Evolutionary conservation across 2,113 vertebrate genomes (phyloP).

Genomic region (Strigops habroptila): DNA sequence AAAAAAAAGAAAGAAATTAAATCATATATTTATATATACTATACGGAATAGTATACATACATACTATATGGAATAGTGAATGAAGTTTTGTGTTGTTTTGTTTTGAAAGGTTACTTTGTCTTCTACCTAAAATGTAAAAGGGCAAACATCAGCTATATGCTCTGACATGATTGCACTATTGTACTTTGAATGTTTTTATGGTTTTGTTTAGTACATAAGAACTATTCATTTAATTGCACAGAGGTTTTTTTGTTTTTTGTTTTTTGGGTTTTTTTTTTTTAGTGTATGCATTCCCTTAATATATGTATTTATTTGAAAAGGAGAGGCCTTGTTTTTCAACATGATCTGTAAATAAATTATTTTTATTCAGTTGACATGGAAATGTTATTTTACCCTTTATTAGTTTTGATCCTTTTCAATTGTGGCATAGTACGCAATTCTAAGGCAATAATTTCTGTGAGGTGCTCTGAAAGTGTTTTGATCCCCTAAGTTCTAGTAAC

Average conservation of each 20-base stretch:
- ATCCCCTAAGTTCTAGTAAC: neutral
- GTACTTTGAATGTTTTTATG: neutral
- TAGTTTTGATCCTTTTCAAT: neutral
- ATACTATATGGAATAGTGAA: neutral
- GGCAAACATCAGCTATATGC: neutral
- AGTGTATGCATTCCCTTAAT: neutral
- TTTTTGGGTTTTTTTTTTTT: neutral
- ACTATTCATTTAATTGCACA: neutral
- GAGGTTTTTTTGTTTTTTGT: neutral
- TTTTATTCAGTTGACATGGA: neutral
- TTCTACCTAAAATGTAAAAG: neutral
- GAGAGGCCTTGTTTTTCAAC: slow-evolving; percentile 1
- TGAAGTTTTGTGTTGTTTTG: neutral
- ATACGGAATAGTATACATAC: no score
- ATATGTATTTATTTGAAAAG: slow-evolving; percentile 65
- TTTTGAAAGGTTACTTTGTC: neutral
- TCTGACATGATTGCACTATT: neutral
- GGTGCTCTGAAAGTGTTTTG: neutral
- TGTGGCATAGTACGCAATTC: neutral
- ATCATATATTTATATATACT: neutral
- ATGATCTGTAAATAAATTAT: slow-evolving; percentile 53
- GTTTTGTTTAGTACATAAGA: neutral
- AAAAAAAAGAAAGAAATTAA: neutral
- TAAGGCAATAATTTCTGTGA: neutral
- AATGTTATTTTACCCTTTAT: neutral